Percentiles rank a stretch among this genome's conserved stretches.
phyloP scores from a whole-genome alignment of 2,113 vertebrate genomes.

The Crypturellus undulatus region DNA sequence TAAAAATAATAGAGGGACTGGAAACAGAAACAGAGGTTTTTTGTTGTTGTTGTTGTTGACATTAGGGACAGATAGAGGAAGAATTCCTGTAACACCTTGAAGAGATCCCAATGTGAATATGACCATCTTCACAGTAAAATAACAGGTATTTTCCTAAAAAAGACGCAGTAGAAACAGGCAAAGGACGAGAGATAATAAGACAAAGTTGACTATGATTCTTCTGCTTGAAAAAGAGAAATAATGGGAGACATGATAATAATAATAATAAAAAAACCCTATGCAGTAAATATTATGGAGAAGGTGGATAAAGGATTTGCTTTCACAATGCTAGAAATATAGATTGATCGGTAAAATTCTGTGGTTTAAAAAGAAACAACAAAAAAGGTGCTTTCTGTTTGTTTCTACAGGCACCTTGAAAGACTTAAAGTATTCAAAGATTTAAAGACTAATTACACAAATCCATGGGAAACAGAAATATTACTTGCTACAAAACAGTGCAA shows the following conservation, averaged over 20 bases:
- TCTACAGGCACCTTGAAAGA: background rate
- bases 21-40: background rate
- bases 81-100: background rate
- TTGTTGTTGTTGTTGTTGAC: background rate
- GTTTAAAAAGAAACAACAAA: background rate
- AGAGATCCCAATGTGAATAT: background rate
- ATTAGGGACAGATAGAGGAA: background rate
- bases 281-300: background rate
- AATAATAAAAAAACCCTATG: background rate
- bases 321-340: background rate
- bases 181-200: background rate
- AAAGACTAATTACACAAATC: background rate
- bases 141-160: background rate
- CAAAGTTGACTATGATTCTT: background rate
- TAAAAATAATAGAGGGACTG: accelerated
- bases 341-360: background rate
- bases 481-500: background rate
- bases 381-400: background rate
- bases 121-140: background rate
- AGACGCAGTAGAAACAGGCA: background rate
- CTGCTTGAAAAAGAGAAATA: background rate
- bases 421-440: background rate
- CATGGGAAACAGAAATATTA: background rate
- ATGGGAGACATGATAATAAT: background rate
- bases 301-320: background rate